These are phyloP conservation scores for Muscicapa adusta DNA, from an alignment of 2,113 vertebrate genomes.

Conservation along the genomic window DNA sequence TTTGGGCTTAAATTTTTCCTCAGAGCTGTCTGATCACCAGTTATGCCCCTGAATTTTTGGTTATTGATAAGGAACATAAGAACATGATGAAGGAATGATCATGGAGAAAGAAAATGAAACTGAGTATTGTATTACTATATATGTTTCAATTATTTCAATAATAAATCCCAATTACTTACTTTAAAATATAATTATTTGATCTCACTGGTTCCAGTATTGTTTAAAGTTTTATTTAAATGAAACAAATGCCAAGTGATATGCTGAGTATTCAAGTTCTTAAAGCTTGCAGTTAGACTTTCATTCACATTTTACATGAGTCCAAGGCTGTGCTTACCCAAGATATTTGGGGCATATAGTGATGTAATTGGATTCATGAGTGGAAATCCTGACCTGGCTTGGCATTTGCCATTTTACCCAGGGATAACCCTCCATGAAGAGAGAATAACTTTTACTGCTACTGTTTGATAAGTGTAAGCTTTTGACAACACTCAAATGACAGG, in stretches of 20 bases:
- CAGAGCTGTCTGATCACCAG: not conserved
- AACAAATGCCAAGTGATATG: not conserved
- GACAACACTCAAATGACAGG: accelerated
- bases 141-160: not conserved
- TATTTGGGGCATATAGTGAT: not conserved
- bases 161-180: not conserved
- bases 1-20: not conserved
- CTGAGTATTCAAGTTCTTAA: not conserved
- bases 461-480: not conserved
- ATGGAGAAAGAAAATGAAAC: not conserved
- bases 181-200: not conserved
- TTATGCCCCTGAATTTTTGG: not conserved
- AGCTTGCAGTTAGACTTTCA: not conserved
- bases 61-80: not conserved
- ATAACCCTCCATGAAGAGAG: not conserved
- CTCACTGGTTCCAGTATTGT: not conserved
- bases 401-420: not conserved
- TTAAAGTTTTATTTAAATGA: not conserved
- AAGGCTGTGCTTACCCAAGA: not conserved
- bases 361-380: not conserved
- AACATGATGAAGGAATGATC: not conserved
- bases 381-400: not conserved
- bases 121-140: not conserved
- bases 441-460: not conserved
- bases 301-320: not conserved